phyloP scores from a whole-genome alignment of 2,113 vertebrate genomes.

The Lutjanus erythropterus region DNA sequence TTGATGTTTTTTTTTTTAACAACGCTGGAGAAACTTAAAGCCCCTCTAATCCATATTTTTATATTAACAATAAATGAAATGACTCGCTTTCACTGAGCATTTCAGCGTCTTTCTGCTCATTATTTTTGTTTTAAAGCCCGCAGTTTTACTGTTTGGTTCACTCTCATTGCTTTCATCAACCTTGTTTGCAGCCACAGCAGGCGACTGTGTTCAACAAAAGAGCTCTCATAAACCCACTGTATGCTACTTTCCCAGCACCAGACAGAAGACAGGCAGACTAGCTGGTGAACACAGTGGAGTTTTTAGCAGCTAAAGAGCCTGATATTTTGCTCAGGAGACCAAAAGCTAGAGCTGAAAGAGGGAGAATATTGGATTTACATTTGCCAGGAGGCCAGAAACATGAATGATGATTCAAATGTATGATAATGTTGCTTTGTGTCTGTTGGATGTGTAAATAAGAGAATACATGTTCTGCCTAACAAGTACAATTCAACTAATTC shows the following conservation, averaged over 20 bases:
- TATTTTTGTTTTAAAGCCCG: constrained; percentile 9
- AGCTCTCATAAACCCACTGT: constrained; percentile 7
- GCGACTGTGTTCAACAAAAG: constrained; percentile 17
- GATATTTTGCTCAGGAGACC: constrained; percentile 3
- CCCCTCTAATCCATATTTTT: constrained; percentile 13
- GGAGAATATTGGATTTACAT: background rate
- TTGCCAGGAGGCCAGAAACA: background rate
- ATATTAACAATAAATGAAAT: background rate
- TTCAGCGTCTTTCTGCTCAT: background rate
- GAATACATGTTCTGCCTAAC: background rate
- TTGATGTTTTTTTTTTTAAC: background rate
- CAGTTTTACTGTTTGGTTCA: constrained; percentile 5
- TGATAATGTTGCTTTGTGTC: background rate
- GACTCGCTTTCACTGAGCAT: background rate
- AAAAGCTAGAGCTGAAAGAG: background rate
- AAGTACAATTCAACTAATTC: background rate
- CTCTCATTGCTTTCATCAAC: background rate
- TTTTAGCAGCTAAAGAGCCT: background rate
- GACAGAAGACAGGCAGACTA: background rate
- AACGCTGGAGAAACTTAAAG: background rate
- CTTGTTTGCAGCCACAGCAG: constrained; percentile 21
- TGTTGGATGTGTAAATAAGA: background rate
- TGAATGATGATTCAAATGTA: background rate
- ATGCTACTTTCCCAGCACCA: background rate
- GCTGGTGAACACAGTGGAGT: background rate